These are phyloP conservation scores for Ciconia maguari DNA, from an alignment of 2,113 vertebrate species.

Conservation along the genomic window DNA sequence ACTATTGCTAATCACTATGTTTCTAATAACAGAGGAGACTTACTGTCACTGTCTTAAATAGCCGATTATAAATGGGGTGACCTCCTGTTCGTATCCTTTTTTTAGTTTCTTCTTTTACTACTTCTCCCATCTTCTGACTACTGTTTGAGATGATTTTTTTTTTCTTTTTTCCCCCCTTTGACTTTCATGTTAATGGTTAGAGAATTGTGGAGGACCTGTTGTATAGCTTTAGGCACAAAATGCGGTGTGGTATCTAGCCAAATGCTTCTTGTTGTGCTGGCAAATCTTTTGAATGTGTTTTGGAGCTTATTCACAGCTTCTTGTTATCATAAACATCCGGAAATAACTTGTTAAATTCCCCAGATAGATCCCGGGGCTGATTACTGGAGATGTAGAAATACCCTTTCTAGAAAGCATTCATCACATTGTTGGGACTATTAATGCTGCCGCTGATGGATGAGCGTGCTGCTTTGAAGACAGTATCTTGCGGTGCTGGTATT, in stretches of 20 bases:
- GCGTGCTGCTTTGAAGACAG: background rate
- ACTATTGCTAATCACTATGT: background rate
- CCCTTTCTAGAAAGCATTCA: background rate
- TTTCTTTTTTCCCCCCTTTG: background rate
- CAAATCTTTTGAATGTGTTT: background rate
- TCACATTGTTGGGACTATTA: background rate
- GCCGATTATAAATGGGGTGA: background rate
- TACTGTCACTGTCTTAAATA: background rate
- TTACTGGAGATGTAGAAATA: background rate
- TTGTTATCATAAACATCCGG: background rate
- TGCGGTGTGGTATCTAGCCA: background rate
- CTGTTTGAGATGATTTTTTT: background rate
- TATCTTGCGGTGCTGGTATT: background rate
- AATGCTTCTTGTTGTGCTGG: background rate
- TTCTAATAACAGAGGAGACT: background rate
- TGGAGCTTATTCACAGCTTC: background rate
- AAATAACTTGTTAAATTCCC: background rate
- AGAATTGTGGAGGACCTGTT: background rate
- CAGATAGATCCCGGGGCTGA: background rate
- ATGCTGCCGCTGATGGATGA: background rate
- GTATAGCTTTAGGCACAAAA: background rate
- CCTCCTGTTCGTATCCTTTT: rapidly evolving
- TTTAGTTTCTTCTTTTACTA: background rate
- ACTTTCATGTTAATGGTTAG: background rate
- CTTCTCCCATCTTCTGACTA: background rate